phyloP scores from a whole-genome alignment of 2,888 invertebrate genomes.

The Elegia similella region DNA sequence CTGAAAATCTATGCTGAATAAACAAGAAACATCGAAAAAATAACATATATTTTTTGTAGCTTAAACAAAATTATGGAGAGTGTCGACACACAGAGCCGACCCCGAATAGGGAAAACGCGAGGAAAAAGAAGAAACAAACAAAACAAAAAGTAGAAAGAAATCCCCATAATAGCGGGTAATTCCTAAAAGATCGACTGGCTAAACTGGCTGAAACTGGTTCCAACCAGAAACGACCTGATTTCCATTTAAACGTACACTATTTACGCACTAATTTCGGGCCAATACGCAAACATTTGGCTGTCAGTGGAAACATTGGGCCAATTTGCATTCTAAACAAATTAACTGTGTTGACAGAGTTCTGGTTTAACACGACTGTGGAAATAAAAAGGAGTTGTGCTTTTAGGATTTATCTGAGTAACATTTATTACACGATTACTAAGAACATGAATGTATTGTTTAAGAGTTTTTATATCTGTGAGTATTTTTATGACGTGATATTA shows the following conservation, averaged over 20 bases:
- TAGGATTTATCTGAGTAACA: background rate
- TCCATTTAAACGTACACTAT: constrained; percentile 10
- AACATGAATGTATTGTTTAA: too few species aligned
- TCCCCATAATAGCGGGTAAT: background rate
- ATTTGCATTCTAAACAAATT: constrained; percentile 17
- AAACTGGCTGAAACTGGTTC: background rate
- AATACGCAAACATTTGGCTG: constrained; percentile 18
- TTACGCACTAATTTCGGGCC: constrained; percentile 15
- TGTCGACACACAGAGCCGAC: too few species aligned
- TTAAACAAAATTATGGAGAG: too few species aligned
- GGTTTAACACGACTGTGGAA: background rate
- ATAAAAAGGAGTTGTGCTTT: background rate
- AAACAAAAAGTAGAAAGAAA: background rate
- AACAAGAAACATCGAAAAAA: too few species aligned
- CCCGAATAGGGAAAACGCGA: background rate
- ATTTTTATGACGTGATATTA: too few species aligned
- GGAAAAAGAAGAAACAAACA: background rate
- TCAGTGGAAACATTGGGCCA: constrained; percentile 13
- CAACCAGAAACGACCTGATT: constrained; percentile 1
- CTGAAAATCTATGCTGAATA: too few species aligned
- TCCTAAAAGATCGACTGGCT: background rate
- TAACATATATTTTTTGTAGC: too few species aligned
- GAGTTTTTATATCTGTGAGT: too few species aligned
- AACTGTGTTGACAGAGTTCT: background rate
- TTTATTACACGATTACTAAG: too few species aligned